Evolutionary conservation across 2,888 invertebrate genomes (phyloP), one percentile per base, ranked within the genome.

Genomic region (Caenorhabditis becei): DNA sequence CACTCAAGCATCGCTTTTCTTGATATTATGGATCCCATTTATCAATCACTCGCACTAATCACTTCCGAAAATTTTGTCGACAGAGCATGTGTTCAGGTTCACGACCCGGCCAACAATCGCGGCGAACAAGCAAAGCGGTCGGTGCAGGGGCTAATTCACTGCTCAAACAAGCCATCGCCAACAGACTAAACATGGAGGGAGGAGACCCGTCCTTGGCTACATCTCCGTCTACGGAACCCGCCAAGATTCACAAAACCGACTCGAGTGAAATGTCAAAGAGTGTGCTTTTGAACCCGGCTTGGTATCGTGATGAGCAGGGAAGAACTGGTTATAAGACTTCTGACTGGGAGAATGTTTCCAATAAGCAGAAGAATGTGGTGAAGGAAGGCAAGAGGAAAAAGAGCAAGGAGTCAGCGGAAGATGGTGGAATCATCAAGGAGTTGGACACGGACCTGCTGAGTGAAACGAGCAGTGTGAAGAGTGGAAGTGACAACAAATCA

Each of bases 141-240:
- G 71, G 78, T 41, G 51, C 49, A 37, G 79, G 78, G 59, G 82
- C 81, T 77, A 86, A 87, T 69, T 78, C 83, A 10, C 78, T 89
- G 63, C 85, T 89, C 72, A 89, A 89, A 80, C 89, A 88, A 65
- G 89, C 89, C 2, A 86, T 89, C 44, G 89, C 89, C 26, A 89
- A 89, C 71, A 81, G 89, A 61, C 44, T 83, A 51, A 82, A 82
- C 8, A 18, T 24, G 7, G 67, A 78, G 8, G 74, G 51, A 56
- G 74, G 59, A 62, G 53, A 56, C 16, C 23, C 65, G 10, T 56
- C 70, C 18, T 56, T 69, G 1, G 47, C 65, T 37, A 63, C 72
- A 2, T 62, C 58, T 11, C 35, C 77, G 1, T 44, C 77, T 0
- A 37, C 63, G 37, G 72, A 77, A n/a, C 54, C 69, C 11, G 71